Base-by-base conservation (phyloP, 1,140 invertebrate genomes). In the Cherax destructor region DNA sequence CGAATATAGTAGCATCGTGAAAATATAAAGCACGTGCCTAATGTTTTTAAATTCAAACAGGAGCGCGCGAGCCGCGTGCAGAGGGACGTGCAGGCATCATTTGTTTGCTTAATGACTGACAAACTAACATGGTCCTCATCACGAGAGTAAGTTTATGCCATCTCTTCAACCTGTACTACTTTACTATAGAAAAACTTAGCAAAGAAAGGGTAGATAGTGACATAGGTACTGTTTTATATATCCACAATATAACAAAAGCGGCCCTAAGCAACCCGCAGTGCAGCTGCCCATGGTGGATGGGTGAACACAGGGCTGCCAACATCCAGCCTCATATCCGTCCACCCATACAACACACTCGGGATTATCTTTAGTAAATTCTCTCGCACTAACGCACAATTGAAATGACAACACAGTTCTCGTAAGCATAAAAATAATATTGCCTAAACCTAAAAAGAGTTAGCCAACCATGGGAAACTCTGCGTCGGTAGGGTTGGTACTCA, bases 31-130 rank as follows among this genome's bases (percentile, higher is more conserved):
- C 83, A 91, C 83, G 83, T 91, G 83, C 16, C 30, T 50, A 16
- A 21, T 69, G 83, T 78, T 69, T 91, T 91, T 85, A 91, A 91
- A 85, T 91, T 91, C 89, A 91, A 91, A 91, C 56, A 85, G 81
- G 18, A 59, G 56, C 83, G 89, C 89, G 89, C 89, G 89, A 77
- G 89, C 83, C 89, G 83, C 89, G 89, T 91, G 89, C 61, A 24
- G 76, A 52, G 16, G 61, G 69, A 69, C 83, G 83, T 85, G 83
- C 83, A 72, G 69, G 83, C 83, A 85, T 85, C 47, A 30, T 65
- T 59, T 56, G 50, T 56, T 81, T 47, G 56, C 21, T 81, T 50
- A 81, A 56, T 81, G 79, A 81, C 79, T 74, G 24, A 74, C 6
- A 30, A 21, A 74, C 24, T 74, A 74, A 7, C 69, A 5, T 7